Evolutionary conservation across 2,888 invertebrate species (phyloP), one percentile per base, ranked within the genome.

Genomic region (Ctena decussata): DNA sequence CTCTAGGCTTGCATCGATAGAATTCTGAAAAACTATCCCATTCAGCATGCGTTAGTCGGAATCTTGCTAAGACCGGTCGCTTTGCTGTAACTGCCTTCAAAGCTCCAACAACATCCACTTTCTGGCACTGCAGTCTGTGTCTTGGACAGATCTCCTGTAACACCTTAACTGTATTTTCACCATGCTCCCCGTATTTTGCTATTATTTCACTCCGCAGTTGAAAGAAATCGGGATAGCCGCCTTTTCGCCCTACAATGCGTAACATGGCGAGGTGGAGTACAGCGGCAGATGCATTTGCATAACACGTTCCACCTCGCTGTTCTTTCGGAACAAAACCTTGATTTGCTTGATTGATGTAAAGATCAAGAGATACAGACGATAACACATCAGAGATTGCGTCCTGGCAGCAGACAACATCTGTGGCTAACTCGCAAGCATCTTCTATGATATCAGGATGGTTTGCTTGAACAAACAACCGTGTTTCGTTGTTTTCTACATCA

Each of bases 371-470:
- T 0, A 79, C 49, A 2, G 79, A 44, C n/a, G 39, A 71, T 41
- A 80, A 60, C 3, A 84, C 6, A 37, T 84, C 80, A 18, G 84
- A 53, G 1, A 84, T 27, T 21, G 73, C 35, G 37, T 82, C 82
- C 46, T 82, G 82, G 32, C 49, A 72, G 32, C 77, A 77, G 24
- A 77, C 77, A 35, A 73, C 65, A 44, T 74, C 77, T 39, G 53
- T 35, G 24, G 74, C 80, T 8, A 84, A 24, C 12, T 76, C 32
- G 44, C 84, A 84, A 6, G 37, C 76, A 21, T 84, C 76, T 5
- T 60, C 39, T 37, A 84, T n/a, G 39, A 80, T 37, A 24, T 84
- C 76, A 21, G 84, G 79, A 72, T 84, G 79, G 41, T 84, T 84
- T 18, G 76, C 76, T 8, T 80, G 84, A 18, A 77, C 35, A 53